Percentiles rank a stretch among this genome's conserved stretches.
Conservation (phyloP, 2,888 invertebrate genomes). For the Ophion ellenae region DNA sequence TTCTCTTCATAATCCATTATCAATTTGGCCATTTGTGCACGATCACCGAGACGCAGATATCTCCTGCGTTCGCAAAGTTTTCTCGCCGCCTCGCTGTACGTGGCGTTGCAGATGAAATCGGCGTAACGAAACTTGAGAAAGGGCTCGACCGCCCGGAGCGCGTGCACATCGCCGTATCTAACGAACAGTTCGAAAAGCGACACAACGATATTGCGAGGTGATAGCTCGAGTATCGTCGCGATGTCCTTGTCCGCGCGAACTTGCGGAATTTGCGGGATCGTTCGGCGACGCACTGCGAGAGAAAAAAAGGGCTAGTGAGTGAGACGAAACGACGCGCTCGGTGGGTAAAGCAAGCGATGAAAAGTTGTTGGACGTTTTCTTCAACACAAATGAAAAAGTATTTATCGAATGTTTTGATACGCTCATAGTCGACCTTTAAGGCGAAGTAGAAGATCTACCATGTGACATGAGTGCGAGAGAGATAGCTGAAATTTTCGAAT, state of each 20-base stretch:
- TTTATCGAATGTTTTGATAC: too few species aligned
- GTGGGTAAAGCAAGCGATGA: background rate
- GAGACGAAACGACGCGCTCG: background rate
- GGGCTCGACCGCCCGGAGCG: constrained; percentile 92
- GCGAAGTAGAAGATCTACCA: too few species aligned
- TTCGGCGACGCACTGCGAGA: constrained; percentile 86
- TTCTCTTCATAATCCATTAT: constrained; percentile 83
- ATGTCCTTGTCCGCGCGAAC: constrained; percentile 88
- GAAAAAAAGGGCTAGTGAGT: background rate
- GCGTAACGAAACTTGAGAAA: constrained; percentile 87
- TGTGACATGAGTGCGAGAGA: too few species aligned
- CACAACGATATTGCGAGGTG: constrained; percentile 84
- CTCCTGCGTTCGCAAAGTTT: constrained; percentile 76
- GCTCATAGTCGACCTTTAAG: too few species aligned
- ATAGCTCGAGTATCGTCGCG: constrained; percentile 83
- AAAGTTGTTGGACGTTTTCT: background rate
- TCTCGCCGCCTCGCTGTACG: constrained; percentile 73
- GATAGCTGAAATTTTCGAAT: too few species aligned
- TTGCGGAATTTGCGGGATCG: constrained; percentile 86
- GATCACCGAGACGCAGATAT: constrained; percentile 83
- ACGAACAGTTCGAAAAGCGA: constrained; percentile 90
- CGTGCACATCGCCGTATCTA: constrained; percentile 87
- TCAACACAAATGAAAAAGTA: background rate
- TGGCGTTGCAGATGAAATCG: constrained; percentile 81
- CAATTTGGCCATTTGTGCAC: constrained; percentile 86